Conservation (phyloP, 2,113 vertebrate genomes). For the Bubalus kerabau region DNA sequence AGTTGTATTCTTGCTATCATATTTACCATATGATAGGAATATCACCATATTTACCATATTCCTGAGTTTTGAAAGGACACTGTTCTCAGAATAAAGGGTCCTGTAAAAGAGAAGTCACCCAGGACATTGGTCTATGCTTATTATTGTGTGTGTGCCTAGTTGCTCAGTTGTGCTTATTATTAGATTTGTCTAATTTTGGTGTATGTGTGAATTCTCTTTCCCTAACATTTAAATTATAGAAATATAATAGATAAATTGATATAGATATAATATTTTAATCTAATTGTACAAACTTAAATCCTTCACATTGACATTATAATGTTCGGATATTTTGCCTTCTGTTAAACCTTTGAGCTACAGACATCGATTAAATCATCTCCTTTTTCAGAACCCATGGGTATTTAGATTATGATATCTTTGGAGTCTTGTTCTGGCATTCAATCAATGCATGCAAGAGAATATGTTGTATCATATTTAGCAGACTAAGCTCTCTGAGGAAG, state of each 20-base stretch:
- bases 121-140: background rate
- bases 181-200: background rate
- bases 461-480: constrained; percentile 47
- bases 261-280: constrained; percentile 3
- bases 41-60: background rate
- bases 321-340: background rate
- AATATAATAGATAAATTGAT: background rate
- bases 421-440: constrained; percentile 31
- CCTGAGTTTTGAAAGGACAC: background rate
- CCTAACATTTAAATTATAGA: background rate
- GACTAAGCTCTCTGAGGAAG: constrained; percentile 46
- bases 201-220: background rate
- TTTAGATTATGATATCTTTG: constrained; percentile 26
- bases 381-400: background rate
- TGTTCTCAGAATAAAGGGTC: background rate
- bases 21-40: background rate
- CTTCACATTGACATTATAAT: background rate
- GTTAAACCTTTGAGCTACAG: background rate
- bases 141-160: background rate
- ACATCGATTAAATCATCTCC: constrained; percentile 22
- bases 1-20: background rate
- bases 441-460: constrained; percentile 30
- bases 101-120: background rate
- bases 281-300: background rate
- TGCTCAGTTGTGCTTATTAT: background rate